phyloP scores from a whole-genome alignment of 1,140 invertebrate genomes.

The Hydropsyche tenuis region DNA sequence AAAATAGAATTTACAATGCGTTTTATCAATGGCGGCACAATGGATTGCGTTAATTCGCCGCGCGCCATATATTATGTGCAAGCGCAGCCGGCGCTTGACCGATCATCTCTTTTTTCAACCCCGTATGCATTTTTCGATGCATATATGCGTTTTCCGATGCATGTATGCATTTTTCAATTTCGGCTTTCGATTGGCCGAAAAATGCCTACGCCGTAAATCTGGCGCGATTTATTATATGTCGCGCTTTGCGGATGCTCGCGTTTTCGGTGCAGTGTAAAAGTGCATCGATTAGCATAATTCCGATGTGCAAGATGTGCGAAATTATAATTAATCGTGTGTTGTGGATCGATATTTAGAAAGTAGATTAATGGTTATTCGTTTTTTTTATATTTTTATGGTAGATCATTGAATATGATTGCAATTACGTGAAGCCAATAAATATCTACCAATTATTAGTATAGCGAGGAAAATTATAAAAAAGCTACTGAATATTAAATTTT shows the following conservation, averaged over 20 bases:
- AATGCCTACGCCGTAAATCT: conserved; percentile 41
- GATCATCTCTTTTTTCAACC: too few relatives aligned
- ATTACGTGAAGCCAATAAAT: too few relatives aligned
- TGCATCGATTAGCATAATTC: background rate
- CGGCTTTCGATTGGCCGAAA: conserved; percentile 48
- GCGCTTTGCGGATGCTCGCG: background rate
- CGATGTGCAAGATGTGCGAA: background rate
- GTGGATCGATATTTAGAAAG: background rate
- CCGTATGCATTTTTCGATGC: too few relatives aligned
- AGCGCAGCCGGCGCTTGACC: too few relatives aligned
- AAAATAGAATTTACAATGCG: conserved; percentile 51
- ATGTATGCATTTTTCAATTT: conserved; percentile 50
- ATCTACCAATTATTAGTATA: too few relatives aligned
- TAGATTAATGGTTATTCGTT: too few relatives aligned
- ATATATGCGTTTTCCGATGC: conserved; percentile 18
- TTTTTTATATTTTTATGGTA: too few relatives aligned
- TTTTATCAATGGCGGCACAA: conserved; percentile 48
- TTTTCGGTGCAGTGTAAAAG: background rate
- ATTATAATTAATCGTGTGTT: too few relatives aligned
- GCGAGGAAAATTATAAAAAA: too few relatives aligned
- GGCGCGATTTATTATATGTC: background rate
- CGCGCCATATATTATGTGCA: background rate
- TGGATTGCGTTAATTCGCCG: conserved; percentile 42
- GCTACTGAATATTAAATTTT: too few relatives aligned
- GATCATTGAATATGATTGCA: too few relatives aligned